phyloP scores from a whole-genome alignment of 2,888 invertebrate genomes.

The Apodemia zela region DNA sequence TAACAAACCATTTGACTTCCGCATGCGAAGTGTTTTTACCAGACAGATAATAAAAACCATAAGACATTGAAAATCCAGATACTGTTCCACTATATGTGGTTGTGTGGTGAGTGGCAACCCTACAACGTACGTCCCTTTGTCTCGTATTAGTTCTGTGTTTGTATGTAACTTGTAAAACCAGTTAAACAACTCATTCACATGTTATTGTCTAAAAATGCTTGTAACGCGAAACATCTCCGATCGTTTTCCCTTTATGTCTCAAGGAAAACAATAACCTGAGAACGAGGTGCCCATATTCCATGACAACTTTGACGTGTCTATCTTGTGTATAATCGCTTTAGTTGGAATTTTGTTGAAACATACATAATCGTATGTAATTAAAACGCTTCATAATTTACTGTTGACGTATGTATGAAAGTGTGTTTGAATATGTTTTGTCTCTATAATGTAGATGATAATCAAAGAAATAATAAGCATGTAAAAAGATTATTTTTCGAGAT shows the following conservation, averaged over 20 bases:
- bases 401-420: neutral
- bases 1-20: too few relatives aligned
- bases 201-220: slow-evolving; percentile 28
- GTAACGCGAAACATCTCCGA: slow-evolving; percentile 24
- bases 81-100: too few relatives aligned
- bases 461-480: too few relatives aligned
- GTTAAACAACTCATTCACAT: slow-evolving; percentile 27
- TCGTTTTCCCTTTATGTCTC: slow-evolving; percentile 21
- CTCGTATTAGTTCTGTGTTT: neutral
- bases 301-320: neutral
- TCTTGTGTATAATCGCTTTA: neutral
- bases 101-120: neutral
- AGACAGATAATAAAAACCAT: too few relatives aligned
- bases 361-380: neutral
- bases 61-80: too few relatives aligned
- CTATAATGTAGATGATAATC: neutral
- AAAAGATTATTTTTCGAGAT: too few relatives aligned
- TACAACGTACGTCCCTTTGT: neutral
- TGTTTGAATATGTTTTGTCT: neutral
- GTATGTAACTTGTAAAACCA: slow-evolving; percentile 23
- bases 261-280: slow-evolving; percentile 2
- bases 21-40: too few relatives aligned
- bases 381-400: neutral
- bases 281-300: slow-evolving; percentile 14
- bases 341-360: neutral